Evolutionary conservation across 2,888 invertebrate genomes (phyloP).

Genomic region (Pandemis cinnamomeana): DNA sequence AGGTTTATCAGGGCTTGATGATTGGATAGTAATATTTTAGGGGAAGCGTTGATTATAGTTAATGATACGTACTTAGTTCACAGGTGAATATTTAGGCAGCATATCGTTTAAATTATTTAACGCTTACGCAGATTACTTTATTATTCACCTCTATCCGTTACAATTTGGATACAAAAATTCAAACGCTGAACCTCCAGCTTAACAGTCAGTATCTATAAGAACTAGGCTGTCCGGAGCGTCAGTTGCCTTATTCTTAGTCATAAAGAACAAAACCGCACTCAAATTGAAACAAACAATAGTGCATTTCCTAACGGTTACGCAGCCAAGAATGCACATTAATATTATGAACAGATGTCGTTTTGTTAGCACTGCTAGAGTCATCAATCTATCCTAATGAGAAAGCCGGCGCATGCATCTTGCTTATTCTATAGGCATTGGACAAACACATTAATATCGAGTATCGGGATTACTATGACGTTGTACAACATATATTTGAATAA

Average conservation of each 20-base stretch:
- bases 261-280: not conserved
- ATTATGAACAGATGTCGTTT: constrained; percentile 37
- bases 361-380: constrained; percentile 36
- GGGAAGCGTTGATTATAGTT: constrained; percentile 40
- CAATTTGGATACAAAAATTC: too few relatives aligned
- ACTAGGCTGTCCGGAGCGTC: too few relatives aligned
- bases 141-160: too few relatives aligned
- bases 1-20: constrained; percentile 44
- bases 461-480: constrained; percentile 5
- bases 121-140: too few relatives aligned
- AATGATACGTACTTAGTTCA: constrained; percentile 33
- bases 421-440: constrained; percentile 8
- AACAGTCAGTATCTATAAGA: too few relatives aligned
- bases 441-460: constrained; percentile 12
- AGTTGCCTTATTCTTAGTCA: too few relatives aligned
- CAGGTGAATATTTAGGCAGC: constrained; percentile 18
- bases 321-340: constrained; percentile 37
- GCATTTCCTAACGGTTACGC: constrained; percentile 23
- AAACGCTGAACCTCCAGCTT: too few relatives aligned
- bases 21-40: constrained; percentile 37
- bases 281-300: constrained; percentile 8
- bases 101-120: too few relatives aligned
- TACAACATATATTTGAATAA: not conserved
- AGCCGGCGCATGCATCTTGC: constrained; percentile 25
- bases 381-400: constrained; percentile 40